Base-by-base conservation (phyloP, 92 coral and sea anemone genomes). In the Phenganax subtilis region DNA sequence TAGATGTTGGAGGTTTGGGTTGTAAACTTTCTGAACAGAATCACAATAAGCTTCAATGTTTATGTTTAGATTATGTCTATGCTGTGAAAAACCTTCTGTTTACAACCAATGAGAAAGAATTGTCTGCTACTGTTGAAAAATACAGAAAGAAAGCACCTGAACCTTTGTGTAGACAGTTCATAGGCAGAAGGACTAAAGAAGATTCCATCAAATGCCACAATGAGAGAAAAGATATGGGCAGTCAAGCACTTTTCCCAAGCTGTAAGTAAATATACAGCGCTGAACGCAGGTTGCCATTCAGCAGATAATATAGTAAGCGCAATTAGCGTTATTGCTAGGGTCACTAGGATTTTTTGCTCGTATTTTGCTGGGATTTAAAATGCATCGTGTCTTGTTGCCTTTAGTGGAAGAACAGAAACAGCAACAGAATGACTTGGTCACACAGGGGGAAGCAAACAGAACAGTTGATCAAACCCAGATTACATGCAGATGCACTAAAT, bases 211-310 rank as follows among this genome's bases (percentile, higher is more conserved):
- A 66, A 66, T 51, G 20, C 12, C 37, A 76, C 70, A 58, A 27
- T 9, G 71, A 77, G 20, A 77, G 82, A 53, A 77, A 77, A 77
- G 70, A 71, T 56, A 15, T 77, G 31, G n/a, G 15, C 30, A 69
- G 82, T 17, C 52, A 57, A 8, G 82, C 82, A 63, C 65, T 77
- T 9, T 77, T 65, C 47, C 71, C 72, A 9, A 66, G 51, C 72
- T 5, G 72, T 66, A 15, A 27, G 72, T 66, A 0, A 7, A 66
- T 12, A 0, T 25, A 7, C 0, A 27, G 0, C 10, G 27, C 10
- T 51, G 27, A 3, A 66, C 4, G 47, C 47, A 1, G 4, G 47
- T 37, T 37, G 1, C 47, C 47, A 37, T 37, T 17, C 0, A 66
- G 72, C 51, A 10, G 15, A 29, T 1, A 16, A 6, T 66, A 7